phyloP scores from a whole-genome alignment of 2,113 vertebrate genomes.

The Serilophus lunatus region DNA sequence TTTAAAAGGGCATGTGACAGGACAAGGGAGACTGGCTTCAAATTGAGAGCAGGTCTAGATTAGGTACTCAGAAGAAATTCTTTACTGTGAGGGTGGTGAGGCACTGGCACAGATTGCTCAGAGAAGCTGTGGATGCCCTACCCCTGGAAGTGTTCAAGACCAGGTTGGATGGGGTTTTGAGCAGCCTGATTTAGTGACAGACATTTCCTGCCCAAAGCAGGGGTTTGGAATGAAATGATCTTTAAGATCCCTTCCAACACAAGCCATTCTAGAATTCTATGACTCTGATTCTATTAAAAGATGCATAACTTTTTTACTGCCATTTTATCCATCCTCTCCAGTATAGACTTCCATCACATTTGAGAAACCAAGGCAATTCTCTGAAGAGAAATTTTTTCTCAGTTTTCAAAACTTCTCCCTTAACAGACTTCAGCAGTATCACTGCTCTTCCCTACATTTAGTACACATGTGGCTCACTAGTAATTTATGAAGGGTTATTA shows the following conservation, averaged over 20 bases:
- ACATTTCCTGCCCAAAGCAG: background rate
- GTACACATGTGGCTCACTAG: background rate
- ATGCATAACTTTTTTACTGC: background rate
- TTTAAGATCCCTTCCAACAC: background rate
- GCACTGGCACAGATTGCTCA: background rate
- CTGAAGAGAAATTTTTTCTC: background rate
- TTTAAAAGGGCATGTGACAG: background rate
- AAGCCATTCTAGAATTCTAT: background rate
- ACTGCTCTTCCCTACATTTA: background rate
- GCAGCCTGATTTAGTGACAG: background rate
- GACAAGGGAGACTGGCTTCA: background rate
- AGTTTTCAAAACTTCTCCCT: background rate
- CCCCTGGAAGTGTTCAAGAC: background rate
- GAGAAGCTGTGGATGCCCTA: background rate
- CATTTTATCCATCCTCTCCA: background rate
- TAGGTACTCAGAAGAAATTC: background rate
- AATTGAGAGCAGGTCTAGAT: background rate
- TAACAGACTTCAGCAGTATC: background rate
- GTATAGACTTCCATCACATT: background rate
- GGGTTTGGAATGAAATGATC: background rate
- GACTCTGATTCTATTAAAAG: background rate
- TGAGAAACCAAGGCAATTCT: background rate
- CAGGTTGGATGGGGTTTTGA: background rate
- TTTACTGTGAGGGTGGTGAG: background rate
- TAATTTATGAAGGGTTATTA: conserved; percentile 28